Percentiles rank a stretch among this genome's conserved stretches.
Evolutionary conservation across 1,140 invertebrate species (phyloP).

Genomic region (Drosophila prosaltans): DNA sequence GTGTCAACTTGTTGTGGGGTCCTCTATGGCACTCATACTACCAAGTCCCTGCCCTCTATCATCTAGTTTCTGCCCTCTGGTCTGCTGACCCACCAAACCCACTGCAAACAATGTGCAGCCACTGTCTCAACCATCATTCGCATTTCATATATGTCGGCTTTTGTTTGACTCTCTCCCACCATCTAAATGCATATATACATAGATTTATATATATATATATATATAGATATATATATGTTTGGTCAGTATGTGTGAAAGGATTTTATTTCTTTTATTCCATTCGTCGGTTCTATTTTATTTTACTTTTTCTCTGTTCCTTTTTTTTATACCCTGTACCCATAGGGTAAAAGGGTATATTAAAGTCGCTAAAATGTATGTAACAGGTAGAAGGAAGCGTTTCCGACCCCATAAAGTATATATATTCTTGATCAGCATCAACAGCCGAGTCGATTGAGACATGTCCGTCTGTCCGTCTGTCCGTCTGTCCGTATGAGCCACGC

Average conservation of each 20-base stretch:
- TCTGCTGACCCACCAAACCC: constrained; percentile 39
- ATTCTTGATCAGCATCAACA: too few species aligned
- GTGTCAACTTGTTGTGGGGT: constrained; percentile 40
- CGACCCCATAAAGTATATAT: too few species aligned
- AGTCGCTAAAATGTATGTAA: too few species aligned
- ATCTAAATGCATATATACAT: constrained; percentile 1
- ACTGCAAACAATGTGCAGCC: neutral
- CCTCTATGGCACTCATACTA: constrained; percentile 17
- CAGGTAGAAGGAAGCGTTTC: too few species aligned
- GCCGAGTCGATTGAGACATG: too few species aligned
- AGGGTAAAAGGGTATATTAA: too few species aligned
- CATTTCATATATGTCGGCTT: constrained; percentile 18
- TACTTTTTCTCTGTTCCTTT: neutral
- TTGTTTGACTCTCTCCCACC: constrained; percentile 11
- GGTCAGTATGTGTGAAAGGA: constrained; percentile 11
- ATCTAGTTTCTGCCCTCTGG: constrained; percentile 18
- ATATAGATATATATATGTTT: neutral
- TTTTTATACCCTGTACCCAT: too few species aligned
- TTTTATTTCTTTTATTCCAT: constrained; percentile 15
- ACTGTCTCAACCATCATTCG: constrained; percentile 8
- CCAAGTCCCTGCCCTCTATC: neutral
- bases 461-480: too few species aligned
- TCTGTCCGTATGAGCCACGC: too few species aligned
- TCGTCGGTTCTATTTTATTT: neutral
- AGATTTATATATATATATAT: neutral